Evolutionary conservation across 1,140 invertebrate species (phyloP), one percentile per base, ranked within the genome.

Genomic region (Pseudomyrmex pallidus): DNA sequence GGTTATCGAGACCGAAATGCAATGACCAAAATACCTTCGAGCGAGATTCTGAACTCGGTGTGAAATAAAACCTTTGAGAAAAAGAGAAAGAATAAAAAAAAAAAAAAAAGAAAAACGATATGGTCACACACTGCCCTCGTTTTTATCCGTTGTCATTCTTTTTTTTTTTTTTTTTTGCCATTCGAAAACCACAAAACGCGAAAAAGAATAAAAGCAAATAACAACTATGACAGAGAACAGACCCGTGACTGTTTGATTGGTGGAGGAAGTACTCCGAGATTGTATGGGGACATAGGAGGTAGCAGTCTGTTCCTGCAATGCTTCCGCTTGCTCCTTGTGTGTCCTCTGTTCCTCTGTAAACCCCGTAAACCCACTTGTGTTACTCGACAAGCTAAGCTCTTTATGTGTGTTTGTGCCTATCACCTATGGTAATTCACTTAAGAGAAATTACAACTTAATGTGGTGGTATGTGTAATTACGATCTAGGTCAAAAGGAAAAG

Each of bases 301-400:
- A 89, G 87, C 84, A 87, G 90, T 92, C 90, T 92, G 92, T 78
- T 94, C 92, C 88, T 90, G 91, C 87, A 91, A 85, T 56, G 91
- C 86, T 85, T 93, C 93, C 93, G 91, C 89, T 84, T 93, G 93
- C 85, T 94, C 92, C 92, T 94, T 90, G 89, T 91, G 87, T 85
- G 87, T 91, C 87, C 84, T 93, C 87, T 92, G 92, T 92, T 94
- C 93, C 87, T 93, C 94, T 94, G 93, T 90, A 94, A 94, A 94
- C 86, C 91, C 92, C 92, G 91, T 88, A 93, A 80, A 94, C 92
- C 92, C 92, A 93, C 85, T 83, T 91, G 90, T 93, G 88, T 93
- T 92, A 94, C 84, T 91, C 87, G 87, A 64, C 35, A 89, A 92
- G 80, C 73, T 83, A 62, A 77, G 59, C 82, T 83, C 74, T 74